Evolutionary conservation across 2,888 invertebrate genomes (phyloP).

Genomic region (Platypus cylindrus): DNA sequence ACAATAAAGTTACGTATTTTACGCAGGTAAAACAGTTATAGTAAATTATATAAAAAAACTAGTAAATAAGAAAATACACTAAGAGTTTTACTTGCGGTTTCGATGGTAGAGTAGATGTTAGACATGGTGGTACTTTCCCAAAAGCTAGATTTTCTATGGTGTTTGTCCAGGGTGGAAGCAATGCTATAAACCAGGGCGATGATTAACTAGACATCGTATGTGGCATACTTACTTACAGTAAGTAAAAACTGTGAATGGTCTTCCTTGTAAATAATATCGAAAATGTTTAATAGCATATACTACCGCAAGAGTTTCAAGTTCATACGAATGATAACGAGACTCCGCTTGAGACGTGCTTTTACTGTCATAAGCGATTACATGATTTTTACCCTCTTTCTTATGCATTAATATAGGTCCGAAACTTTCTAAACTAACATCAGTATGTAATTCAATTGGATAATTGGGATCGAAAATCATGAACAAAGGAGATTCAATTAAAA

Average conservation of each 20-base stretch:
- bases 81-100: too few species aligned
- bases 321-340: slow-evolving; percentile 15
- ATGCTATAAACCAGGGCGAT: too few species aligned
- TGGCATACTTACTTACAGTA: slow-evolving; percentile 19
- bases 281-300: slow-evolving; percentile 16
- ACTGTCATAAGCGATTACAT: slow-evolving; percentile 21
- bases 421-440: slow-evolving; percentile 21
- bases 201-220: too few species aligned
- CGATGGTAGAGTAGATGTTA: too few species aligned
- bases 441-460: slow-evolving; percentile 20
- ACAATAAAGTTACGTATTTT: too few species aligned
- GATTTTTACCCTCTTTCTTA: slow-evolving; percentile 4
- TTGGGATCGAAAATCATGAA: slow-evolving; percentile 18
- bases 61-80: too few species aligned
- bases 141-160: too few species aligned
- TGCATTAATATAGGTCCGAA: slow-evolving; percentile 21
- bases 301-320: slow-evolving; percentile 19
- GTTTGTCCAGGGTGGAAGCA: too few species aligned
- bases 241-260: slow-evolving; percentile 17
- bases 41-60: too few species aligned
- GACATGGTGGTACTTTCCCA: too few species aligned
- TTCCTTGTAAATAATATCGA: slow-evolving; percentile 14
- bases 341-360: slow-evolving; percentile 22
- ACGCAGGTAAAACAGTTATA: too few species aligned
- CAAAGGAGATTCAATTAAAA: slow-evolving; percentile 13